Evolutionary conservation across 23 tunicate genomes (phyloP), one percentile per base, ranked within the genome.

Genomic region (Trididemnum miniatum): DNA sequence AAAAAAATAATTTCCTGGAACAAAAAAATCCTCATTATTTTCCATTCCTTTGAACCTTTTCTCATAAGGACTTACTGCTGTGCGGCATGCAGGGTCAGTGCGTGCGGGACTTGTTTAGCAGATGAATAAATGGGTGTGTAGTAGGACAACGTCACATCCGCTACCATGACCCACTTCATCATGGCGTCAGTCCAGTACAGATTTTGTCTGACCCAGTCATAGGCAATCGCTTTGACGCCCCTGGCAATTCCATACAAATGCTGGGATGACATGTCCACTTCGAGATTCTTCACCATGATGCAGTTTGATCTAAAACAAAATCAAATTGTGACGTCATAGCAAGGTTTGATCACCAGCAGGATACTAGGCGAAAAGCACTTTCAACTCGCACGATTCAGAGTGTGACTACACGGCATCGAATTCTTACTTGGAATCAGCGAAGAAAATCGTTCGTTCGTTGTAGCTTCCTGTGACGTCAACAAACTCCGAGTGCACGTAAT

Each of bases 101-200:
- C 65, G 37, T 26, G 82, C 82, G 35, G 3, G 20, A 57, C 79
- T 40, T 73, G 30, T 20, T 54, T 54, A 51, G 66, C 25, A 4
- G n/a, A 4, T 38, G 60, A 32, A 54, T 51, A 77, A 26, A 77
- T 38, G 7, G 82, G 66, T 22, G 66, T 30, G 66, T 52, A 77
- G 30, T 34, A 77, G 37, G 66, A 20, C 67, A 77, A 77, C 1
- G 67, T 52, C 2, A 67, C 30, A 15, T 77, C 82, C 31, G 82
- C 67, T 2, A 77, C 82, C 82, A 77, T 54, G 9, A 77, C 38
- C 82, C 36, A 25, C 9, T 77, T 54, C 82, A 77, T 77, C n/a
- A 57, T 31, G 65, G 31, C 82, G 54, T 77, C 82, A n/a, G 66
- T 77, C 82, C 82, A 77, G 82, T 77, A 77, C 25, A 77, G 82